Evolutionary conservation across 2,888 invertebrate species (phyloP).

Genomic region (Pherbina coryleti): DNA sequence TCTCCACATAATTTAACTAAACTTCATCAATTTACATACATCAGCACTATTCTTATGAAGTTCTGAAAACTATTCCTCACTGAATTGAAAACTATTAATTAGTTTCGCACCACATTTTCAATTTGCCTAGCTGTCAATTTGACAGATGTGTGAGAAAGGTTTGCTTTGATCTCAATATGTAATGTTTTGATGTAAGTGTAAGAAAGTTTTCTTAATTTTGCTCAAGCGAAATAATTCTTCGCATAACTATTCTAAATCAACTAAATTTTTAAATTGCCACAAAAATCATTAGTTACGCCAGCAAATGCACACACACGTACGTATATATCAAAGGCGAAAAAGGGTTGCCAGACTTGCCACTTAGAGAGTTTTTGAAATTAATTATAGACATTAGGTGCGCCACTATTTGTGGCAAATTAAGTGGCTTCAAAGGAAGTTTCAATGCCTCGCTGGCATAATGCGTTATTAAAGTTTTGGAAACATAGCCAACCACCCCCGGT

Average conservation of each 20-base stretch:
- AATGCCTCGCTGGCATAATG: background rate
- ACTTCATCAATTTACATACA: too few relatives aligned
- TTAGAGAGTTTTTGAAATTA: slow-evolving; percentile 23
- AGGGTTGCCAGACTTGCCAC: slow-evolving; percentile 41
- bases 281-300: slow-evolving; percentile 25
- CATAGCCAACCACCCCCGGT: background rate
- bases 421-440: slow-evolving; percentile 26
- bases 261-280: slow-evolving; percentile 5
- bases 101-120: slow-evolving; percentile 53
- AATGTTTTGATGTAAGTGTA: background rate
- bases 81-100: slow-evolving; percentile 50
- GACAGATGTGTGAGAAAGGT: background rate
- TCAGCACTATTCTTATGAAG: too few relatives aligned
- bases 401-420: slow-evolving; percentile 25
- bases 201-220: slow-evolving; percentile 35
- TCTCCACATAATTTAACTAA: too few relatives aligned
- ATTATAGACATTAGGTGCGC: slow-evolving; percentile 37
- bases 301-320: background rate
- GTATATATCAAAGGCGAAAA: background rate
- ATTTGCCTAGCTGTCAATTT: slow-evolving; percentile 51
- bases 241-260: background rate
- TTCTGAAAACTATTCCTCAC: too few relatives aligned
- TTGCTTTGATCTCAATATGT: slow-evolving; percentile 29
- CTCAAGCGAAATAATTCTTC: background rate
- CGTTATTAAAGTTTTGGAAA: background rate